Percentiles rank a stretch among this genome's conserved stretches.
phyloP scores from a whole-genome alignment of 2,113 vertebrate genomes.

The Hemichromis elongatus region DNA sequence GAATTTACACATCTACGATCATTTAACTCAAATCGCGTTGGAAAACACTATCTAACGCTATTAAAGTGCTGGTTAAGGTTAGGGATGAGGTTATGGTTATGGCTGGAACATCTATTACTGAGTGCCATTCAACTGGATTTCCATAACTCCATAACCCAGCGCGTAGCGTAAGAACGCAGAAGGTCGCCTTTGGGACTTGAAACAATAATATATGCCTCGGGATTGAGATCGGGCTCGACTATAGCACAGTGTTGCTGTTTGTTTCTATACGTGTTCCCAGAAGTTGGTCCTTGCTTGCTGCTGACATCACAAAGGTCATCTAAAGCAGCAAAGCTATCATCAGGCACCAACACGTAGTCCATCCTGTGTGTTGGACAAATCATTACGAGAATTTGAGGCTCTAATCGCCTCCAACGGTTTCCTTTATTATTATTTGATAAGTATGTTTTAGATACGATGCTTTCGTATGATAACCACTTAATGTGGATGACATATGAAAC shows the following conservation, averaged over 20 bases:
- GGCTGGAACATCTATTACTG: too few relatives aligned
- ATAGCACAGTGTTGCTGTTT: neutral
- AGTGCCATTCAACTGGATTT: too few relatives aligned
- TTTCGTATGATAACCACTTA: neutral
- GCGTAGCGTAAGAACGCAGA: too few relatives aligned
- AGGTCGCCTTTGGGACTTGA: too few relatives aligned
- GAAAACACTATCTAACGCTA: too few relatives aligned
- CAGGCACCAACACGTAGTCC: accelerated
- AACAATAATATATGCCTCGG: too few relatives aligned
- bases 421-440: neutral
- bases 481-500: neutral
- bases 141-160: too few relatives aligned
- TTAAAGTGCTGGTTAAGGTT: too few relatives aligned
- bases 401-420: neutral
- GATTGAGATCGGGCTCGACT: too few relatives aligned
- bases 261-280: neutral
- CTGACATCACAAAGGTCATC: neutral
- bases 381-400: neutral
- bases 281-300: neutral
- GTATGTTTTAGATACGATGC: neutral
- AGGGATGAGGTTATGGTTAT: too few relatives aligned
- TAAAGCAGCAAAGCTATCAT: neutral
- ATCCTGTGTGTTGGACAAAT: neutral
- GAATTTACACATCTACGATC: too few relatives aligned
- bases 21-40: too few relatives aligned